Conservation (phyloP, 2,888 invertebrate genomes). For the Thumatha senex region DNA sequence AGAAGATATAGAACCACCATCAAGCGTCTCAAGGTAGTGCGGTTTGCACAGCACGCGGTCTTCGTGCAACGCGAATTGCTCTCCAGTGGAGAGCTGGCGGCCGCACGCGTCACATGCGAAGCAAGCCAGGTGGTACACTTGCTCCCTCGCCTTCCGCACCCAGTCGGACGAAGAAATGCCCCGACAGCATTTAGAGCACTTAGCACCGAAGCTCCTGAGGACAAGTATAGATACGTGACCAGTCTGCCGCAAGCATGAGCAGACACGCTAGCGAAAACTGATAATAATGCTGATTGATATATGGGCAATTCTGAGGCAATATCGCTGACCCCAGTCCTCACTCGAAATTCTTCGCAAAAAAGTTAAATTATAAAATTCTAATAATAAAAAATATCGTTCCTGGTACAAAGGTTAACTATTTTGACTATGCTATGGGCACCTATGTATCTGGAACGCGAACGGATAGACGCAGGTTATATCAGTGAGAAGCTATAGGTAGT, state of each 20-base stretch:
- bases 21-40: conserved; percentile 97
- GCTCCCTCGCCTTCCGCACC: conserved; percentile 97
- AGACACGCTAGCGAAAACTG: conserved; percentile 13
- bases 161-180: conserved; percentile 98
- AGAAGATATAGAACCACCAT: conserved; percentile 94
- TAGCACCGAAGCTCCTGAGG: conserved; percentile 95
- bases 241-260: conserved; percentile 12
- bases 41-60: conserved; percentile 98
- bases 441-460: too few species aligned
- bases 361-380: too few species aligned
- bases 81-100: conserved; percentile 95
- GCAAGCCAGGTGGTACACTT: conserved; percentile 99
- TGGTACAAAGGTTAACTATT: too few species aligned
- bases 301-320: too few species aligned
- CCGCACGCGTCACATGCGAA: conserved; percentile 99
- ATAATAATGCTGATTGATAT: not conserved
- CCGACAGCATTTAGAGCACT: conserved; percentile 97
- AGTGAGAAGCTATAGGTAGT: too few species aligned
- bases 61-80: conserved; percentile 98
- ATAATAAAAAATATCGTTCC: too few species aligned
- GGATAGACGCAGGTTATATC: too few species aligned
- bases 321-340: too few species aligned
- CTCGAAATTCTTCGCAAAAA: too few species aligned
- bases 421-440: too few species aligned
- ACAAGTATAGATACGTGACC: conserved; percentile 31